Percentiles rank a stretch among this genome's conserved stretches.
phyloP scores from a whole-genome alignment of 53 echinoderm and acorn worm genomes.

The Arbacia lixula region DNA sequence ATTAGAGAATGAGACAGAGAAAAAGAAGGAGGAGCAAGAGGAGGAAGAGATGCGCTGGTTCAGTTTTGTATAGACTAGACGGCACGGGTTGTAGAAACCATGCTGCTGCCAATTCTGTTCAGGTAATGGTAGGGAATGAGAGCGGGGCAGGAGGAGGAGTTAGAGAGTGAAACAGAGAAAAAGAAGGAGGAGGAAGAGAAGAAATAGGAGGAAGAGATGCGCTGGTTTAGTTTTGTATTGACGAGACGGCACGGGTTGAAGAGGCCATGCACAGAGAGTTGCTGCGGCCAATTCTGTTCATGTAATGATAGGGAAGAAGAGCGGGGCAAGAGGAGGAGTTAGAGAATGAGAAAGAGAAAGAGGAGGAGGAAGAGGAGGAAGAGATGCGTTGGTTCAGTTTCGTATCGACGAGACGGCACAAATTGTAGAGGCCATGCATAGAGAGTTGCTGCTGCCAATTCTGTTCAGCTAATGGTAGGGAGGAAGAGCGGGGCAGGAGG shows the following conservation, averaged over 20 bases:
- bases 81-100: constrained; percentile 70
- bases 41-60: constrained; percentile 84
- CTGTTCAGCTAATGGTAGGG: constrained; percentile 88
- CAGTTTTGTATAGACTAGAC: constrained; percentile 86
- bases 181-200: too few relatives aligned
- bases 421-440: constrained; percentile 73
- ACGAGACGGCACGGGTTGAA: constrained; percentile 78
- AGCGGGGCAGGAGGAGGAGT: too few relatives aligned
- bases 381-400: constrained; percentile 84
- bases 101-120: constrained; percentile 81
- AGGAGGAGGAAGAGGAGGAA: too few relatives aligned
- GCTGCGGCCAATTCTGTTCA: constrained; percentile 81
- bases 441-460: constrained; percentile 85
- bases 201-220: too few relatives aligned
- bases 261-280: constrained; percentile 80
- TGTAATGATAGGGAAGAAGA: too few relatives aligned
- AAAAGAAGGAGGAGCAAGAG: too few relatives aligned
- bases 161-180: too few relatives aligned
- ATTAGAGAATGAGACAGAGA: too few relatives aligned
- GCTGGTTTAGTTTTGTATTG: constrained; percentile 85
- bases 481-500: too few relatives aligned
- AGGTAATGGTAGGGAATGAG: too few relatives aligned
- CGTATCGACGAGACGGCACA: constrained; percentile 84
- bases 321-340: too few relatives aligned
- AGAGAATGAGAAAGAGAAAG: too few relatives aligned